These are phyloP conservation scores for Lycodopsis pacificus DNA, from an alignment of 2,797 vertebrate species.

Conservation along the genomic window DNA sequence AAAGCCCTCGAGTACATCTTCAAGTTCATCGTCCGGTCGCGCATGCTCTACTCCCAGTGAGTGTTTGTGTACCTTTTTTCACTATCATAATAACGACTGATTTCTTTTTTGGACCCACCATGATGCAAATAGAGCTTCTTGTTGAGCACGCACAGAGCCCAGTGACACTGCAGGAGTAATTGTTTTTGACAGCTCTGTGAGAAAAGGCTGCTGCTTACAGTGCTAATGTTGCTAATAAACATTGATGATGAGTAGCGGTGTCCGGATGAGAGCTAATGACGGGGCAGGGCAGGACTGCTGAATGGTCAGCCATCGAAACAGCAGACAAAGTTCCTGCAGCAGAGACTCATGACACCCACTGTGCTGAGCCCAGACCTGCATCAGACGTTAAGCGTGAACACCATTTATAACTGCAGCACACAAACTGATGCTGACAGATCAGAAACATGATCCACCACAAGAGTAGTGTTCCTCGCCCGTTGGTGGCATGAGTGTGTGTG, in stretches of 20 bases:
- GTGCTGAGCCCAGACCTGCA: slow-evolving; percentile 40
- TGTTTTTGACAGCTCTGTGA: slow-evolving; percentile 58
- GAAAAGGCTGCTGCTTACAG: slow-evolving; percentile 72
- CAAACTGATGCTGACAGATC: slow-evolving; percentile 60
- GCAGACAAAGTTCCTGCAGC: slow-evolving; percentile 34
- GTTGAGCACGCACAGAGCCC: slow-evolving; percentile 18
- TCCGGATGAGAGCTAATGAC: slow-evolving; percentile 68
- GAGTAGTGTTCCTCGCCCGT: slow-evolving; percentile 16
- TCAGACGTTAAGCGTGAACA: slow-evolving; percentile 69
- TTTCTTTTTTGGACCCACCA: slow-evolving; percentile 9
- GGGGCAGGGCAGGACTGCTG: slow-evolving; percentile 47
- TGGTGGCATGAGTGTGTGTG: background rate
- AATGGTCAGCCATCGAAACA: slow-evolving; percentile 50
- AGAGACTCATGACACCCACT: slow-evolving; percentile 59
- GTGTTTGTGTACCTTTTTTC: slow-evolving; percentile 67
- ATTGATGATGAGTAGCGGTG: slow-evolving; percentile 73
- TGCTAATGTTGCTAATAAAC: slow-evolving; percentile 76
- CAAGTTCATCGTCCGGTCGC: slow-evolving; percentile 98
- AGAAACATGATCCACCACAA: slow-evolving; percentile 36
- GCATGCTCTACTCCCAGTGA: slow-evolving; percentile 98
- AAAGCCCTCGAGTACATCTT: slow-evolving; percentile 99
- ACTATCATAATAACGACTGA: slow-evolving; percentile 11
- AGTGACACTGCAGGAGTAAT: slow-evolving; percentile 45
- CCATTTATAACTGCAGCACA: slow-evolving; percentile 59
- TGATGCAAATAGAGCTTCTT: slow-evolving; percentile 28